Base-by-base conservation (phyloP, 2,113 vertebrate species). In the Myrmophylax atrothorax region DNA sequence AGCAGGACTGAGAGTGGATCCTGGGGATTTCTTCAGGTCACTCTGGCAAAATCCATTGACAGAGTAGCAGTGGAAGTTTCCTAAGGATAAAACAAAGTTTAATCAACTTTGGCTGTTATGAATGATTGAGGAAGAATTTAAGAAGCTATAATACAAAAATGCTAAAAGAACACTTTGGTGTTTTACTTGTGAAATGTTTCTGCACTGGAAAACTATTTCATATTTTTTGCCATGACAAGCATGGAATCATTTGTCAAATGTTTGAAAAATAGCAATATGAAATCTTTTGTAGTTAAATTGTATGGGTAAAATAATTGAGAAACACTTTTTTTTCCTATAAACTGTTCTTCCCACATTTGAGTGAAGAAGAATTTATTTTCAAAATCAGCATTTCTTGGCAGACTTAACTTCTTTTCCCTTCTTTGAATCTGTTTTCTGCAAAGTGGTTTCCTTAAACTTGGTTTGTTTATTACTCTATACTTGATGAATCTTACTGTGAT, bases 181-280 rank as follows among this genome's bases (percentile, higher is more conserved):
- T 50, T 90, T 69, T 53, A 40, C 44, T 86, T 86, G 50, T 62
- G 60, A 91, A 91, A 87, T 46, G 10, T 2, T 38, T 89, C 60
- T 94, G 93, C 72, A 26, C 42, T 87, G 87, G 60, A 81, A 84
- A 94, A 69, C 50, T 74, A 10, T 79, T 86, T 96, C 44, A 29
- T 75, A 11, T 77, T 52, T 90, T 90, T 46, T 91, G 37, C 40
- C 23, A 29, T n/a, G 37, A 49, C 9, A 7, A 82, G 46, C 4
- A 6, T 70, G 52, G 50, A 87, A 53, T 89, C 14, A 33, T 86
- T 90, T 90, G n/a, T 90, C 79, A 94, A 60, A 64, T 66, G 50
- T 68, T 52, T 91, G 84, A 69, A 58, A 94, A 94, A 86, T 64
- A 90, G 42, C 46, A 73, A 40, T n/a, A 67, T 10, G 7, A 82